Conservation (phyloP, 1,140 invertebrate species). For the Trachelipus rathkii region DNA sequence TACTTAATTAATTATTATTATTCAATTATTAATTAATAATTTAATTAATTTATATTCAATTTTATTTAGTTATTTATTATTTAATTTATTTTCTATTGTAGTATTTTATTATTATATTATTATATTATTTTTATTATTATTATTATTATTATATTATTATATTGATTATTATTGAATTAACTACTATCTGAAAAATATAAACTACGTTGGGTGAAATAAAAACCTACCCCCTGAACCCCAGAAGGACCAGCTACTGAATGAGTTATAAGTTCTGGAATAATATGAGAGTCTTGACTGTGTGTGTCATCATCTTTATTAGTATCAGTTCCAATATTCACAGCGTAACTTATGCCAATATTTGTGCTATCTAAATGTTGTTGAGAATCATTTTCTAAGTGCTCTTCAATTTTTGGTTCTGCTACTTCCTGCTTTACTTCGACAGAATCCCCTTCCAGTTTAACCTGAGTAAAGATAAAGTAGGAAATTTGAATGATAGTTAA, state of each 20-base stretch:
- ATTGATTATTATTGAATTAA: no score
- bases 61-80: no score
- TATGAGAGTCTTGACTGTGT: background rate
- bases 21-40: no score
- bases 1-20: no score
- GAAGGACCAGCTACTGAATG: slow-evolving; percentile 1
- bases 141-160: no score
- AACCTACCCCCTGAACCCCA: background rate
- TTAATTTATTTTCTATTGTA: no score
- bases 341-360: background rate
- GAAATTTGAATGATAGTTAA: no score
- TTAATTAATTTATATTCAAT: no score
- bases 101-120: no score
- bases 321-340: background rate
- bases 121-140: no score
- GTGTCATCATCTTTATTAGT: background rate
- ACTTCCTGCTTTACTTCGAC: background rate
- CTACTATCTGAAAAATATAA: no score
- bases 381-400: background rate
- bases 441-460: background rate
- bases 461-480: background rate
- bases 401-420: background rate
- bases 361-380: background rate
- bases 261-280: background rate
- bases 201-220: no score